Evolutionary conservation across 2,888 invertebrate genomes (phyloP).

Genomic region (Zele albiditarsus): DNA sequence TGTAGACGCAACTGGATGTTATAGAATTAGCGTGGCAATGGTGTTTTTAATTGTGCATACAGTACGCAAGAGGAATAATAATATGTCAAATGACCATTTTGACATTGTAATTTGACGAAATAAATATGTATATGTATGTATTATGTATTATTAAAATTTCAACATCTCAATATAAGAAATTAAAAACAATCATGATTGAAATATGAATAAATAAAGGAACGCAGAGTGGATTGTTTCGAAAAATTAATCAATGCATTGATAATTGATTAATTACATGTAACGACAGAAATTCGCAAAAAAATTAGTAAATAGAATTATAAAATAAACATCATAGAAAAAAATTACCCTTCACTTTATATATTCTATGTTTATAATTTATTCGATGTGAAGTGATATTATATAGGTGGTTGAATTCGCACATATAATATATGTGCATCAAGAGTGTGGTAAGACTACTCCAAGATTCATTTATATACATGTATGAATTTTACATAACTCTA

Average conservation of each 20-base stretch:
- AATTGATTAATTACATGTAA: no score
- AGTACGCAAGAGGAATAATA: conserved; percentile 5
- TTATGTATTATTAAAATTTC: not conserved
- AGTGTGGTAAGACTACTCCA: not conserved
- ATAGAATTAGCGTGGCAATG: conserved; percentile 19
- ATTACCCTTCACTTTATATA: not conserved
- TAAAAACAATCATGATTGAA: not conserved
- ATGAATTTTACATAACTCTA: conserved; percentile 2
- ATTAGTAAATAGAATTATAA: not conserved
- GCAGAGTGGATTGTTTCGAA: not conserved
- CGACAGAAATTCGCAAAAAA: no score
- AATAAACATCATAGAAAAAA: not conserved
- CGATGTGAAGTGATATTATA: not conserved
- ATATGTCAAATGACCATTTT: conserved; percentile 10
- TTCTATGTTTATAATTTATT: conserved; percentile 1
- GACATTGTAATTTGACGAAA: conserved; percentile 15
- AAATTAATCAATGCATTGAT: no score
- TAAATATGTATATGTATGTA: not conserved
- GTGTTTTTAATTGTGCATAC: not conserved
- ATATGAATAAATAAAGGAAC: not conserved
- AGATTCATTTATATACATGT: not conserved
- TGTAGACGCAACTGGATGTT: not conserved
- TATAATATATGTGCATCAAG: not conserved
- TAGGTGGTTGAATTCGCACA: not conserved
- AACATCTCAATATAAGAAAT: not conserved